A percentile compares a stretch with the other conserved stretches of the same genome.
Evolutionary conservation across 2,797 vertebrate genomes (phyloP).

Genomic region (Cirrhinus mrigala): DNA sequence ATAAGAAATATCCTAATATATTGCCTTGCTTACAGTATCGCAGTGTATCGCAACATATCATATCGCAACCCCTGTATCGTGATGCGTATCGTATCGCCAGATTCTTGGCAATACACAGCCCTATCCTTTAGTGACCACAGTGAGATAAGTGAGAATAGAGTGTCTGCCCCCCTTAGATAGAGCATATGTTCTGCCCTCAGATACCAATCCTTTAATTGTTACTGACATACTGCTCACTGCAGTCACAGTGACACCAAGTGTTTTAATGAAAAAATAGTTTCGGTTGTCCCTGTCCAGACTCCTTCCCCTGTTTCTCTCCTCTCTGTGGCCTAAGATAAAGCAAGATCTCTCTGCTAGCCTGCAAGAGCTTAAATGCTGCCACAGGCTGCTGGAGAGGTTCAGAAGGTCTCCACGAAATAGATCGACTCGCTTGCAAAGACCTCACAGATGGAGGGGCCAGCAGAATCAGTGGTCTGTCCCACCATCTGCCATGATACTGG

Average conservation of each 20-base stretch:
- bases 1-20: no score
- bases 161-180: not conserved
- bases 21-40: no score
- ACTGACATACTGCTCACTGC: not conserved
- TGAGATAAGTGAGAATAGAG: conserved; percentile 2
- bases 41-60: no score
- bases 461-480: conserved; percentile 20
- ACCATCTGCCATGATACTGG: conserved; percentile 26
- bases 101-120: no score
- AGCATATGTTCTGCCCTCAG: conserved; percentile 23
- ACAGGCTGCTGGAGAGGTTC: conserved; percentile 20
- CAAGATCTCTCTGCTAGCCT: not conserved
- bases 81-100: no score
- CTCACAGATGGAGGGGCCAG: conserved; percentile 22
- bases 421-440: conserved; percentile 3
- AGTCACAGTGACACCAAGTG: not conserved
- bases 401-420: conserved; percentile 1
- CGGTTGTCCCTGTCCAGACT: not conserved
- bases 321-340: conserved; percentile 40
- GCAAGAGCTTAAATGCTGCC: conserved; percentile 13
- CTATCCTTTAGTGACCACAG: not conserved
- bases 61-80: no score
- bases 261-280: conserved; percentile 30
- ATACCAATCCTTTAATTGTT: conserved; percentile 38
- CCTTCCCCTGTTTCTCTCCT: not conserved